A percentile compares a stretch with the other conserved stretches of the same genome.
These are phyloP conservation scores for Microctenopoma steveboyesi DNA, from an alignment of 2,797 vertebrate genomes.

Conservation along the genomic window DNA sequence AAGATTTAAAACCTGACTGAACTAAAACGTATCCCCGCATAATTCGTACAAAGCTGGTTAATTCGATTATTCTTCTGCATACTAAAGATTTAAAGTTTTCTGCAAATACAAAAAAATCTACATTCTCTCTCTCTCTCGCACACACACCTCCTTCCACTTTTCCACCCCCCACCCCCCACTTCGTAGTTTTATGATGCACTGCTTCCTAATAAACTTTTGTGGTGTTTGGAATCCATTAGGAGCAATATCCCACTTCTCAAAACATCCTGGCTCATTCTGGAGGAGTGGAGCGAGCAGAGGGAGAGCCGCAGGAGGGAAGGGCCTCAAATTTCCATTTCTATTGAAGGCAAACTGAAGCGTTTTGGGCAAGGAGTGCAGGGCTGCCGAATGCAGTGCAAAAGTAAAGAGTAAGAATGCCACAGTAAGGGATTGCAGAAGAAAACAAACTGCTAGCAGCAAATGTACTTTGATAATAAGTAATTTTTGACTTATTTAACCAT, in stretches of 20 bases:
- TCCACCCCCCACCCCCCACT: constrained; percentile 40
- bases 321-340: constrained; percentile 81
- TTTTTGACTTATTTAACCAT: no score
- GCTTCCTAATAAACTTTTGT: constrained; percentile 86
- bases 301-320: constrained; percentile 57
- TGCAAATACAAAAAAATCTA: constrained; percentile 43
- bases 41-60: constrained; percentile 23
- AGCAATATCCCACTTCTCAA: constrained; percentile 85
- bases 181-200: constrained; percentile 76
- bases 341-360: constrained; percentile 72
- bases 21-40: constrained; percentile 46
- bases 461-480: background rate
- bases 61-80: constrained; percentile 19
- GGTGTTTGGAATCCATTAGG: constrained; percentile 87
- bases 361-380: constrained; percentile 46
- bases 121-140: background rate
- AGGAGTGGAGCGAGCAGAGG: constrained; percentile 58
- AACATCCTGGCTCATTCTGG: constrained; percentile 81
- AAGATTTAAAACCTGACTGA: constrained; percentile 25
- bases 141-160: constrained; percentile 13
- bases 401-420: constrained; percentile 50
- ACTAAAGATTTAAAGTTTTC: constrained; percentile 45
- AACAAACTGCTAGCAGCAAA: constrained; percentile 8
- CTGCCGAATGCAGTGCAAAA: constrained; percentile 44
- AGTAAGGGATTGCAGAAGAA: constrained; percentile 7